Evolutionary conservation across 2,113 vertebrate species (phyloP).

Genomic region (Antechinus flavipes): DNA sequence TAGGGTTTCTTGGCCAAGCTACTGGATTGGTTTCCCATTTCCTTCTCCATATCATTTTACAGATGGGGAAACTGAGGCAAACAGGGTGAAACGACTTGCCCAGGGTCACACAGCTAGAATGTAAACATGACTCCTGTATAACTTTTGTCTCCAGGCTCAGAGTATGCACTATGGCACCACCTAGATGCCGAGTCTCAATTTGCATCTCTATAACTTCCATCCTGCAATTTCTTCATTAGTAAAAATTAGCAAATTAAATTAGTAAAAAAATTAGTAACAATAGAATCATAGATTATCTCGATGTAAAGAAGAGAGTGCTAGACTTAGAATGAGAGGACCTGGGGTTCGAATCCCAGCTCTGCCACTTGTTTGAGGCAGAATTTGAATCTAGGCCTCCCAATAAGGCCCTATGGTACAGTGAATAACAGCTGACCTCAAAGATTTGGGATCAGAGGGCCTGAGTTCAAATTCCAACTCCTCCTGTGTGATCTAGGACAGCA

Average conservation of each 20-base stretch:
- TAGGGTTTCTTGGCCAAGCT: neutral
- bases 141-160: too few relatives aligned
- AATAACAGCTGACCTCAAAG: neutral
- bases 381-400: neutral
- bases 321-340: neutral
- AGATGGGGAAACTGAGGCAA: neutral
- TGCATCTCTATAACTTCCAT: neutral
- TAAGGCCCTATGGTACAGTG: neutral
- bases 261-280: neutral
- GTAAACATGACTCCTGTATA: neutral
- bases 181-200: neutral
- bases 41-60: neutral
- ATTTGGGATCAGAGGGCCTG: neutral
- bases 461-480: too few relatives aligned
- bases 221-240: neutral
- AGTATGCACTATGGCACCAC: neutral
- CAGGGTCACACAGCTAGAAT: neutral
- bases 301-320: neutral
- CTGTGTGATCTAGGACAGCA: too few relatives aligned
- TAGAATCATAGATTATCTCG: neutral
- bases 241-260: too few relatives aligned
- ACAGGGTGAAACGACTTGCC: neutral
- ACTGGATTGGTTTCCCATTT: neutral
- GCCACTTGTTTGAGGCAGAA: neutral
- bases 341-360: neutral